Percentiles rank a stretch among this genome's conserved stretches.
These are phyloP conservation scores for Caerostris extrusa DNA, from an alignment of 1,140 invertebrate species.

Conservation along the genomic window DNA sequence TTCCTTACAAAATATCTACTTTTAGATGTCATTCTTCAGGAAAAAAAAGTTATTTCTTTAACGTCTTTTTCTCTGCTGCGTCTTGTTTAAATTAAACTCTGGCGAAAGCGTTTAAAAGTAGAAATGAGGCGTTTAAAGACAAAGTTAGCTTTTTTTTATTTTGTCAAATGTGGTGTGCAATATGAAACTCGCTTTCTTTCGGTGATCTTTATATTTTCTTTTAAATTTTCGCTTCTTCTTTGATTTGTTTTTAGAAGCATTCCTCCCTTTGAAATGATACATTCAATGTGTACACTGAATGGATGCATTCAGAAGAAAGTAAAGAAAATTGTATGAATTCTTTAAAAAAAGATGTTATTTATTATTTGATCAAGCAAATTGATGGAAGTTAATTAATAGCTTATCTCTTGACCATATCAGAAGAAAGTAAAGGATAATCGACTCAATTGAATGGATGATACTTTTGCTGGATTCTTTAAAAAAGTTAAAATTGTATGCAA, in stretches of 20 bases:
- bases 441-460: no score
- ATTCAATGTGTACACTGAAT: neutral
- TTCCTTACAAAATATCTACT: neutral
- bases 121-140: neutral
- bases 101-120: neutral
- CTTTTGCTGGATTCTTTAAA: no score
- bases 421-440: no score
- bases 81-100: constrained; percentile 1
- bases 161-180: neutral
- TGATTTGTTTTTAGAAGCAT: neutral
- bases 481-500: no score
- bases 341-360: no score
- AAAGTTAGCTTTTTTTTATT: neutral
- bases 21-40: neutral
- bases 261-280: neutral
- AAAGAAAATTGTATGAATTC: no score
- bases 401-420: no score
- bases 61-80: neutral
- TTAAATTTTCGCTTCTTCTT: neutral
- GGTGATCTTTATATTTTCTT: neutral
- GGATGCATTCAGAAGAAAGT: no score
- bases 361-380: no score
- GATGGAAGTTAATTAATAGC: no score
- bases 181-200: no score
- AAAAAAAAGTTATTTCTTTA: constrained; percentile 10